Evolutionary conservation across 2,797 vertebrate species (phyloP).

Genomic region (Agapornis canus): DNA sequence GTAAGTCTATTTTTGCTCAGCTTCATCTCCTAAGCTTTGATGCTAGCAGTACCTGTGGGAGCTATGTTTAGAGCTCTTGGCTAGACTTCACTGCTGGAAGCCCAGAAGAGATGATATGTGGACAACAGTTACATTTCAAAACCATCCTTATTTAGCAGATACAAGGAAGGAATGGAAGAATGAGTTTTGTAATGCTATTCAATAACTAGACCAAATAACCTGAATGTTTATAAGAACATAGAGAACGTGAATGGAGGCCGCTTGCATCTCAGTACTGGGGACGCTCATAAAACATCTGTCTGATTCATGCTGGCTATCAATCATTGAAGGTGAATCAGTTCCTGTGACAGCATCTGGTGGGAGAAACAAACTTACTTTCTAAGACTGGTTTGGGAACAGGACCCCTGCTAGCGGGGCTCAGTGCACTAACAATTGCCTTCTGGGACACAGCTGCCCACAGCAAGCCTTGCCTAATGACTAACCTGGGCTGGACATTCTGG

Average conservation of each 20-base stretch:
- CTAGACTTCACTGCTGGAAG: background rate
- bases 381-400: background rate
- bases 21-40: background rate
- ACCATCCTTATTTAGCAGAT: constrained; percentile 9
- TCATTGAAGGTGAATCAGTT: background rate
- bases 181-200: background rate
- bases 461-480: background rate
- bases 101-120: background rate
- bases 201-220: background rate
- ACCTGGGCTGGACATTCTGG: background rate
- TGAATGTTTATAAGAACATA: background rate
- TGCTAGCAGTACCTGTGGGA: background rate
- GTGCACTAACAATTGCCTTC: background rate
- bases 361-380: background rate
- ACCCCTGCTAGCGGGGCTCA: background rate
- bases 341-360: background rate
- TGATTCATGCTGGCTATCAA: background rate
- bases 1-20: background rate
- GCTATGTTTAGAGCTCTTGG: background rate
- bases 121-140: background rate
- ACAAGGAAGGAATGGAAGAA: background rate
- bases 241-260: background rate
- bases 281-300: background rate
- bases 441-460: background rate
- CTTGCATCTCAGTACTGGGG: background rate